Base-by-base conservation (phyloP, 2,113 vertebrate species). In the Bubo scandiacus region DNA sequence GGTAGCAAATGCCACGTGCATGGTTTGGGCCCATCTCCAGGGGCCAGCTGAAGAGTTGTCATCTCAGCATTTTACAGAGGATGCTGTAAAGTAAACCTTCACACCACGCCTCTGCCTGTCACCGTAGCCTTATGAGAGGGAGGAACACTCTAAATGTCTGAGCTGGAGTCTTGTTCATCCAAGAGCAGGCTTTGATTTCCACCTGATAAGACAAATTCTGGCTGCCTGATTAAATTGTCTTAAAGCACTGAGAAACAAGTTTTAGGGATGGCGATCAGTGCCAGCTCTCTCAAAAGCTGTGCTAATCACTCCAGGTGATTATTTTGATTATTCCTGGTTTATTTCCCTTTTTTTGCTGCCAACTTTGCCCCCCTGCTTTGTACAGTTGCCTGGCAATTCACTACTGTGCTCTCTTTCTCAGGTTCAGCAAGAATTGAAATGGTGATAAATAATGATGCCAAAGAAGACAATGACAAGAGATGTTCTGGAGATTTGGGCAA, bases 231-330 rank as follows among this genome's bases (percentile, higher is more conserved):
- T 42, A 38, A 75, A 68, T 27, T 38, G 6, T 22, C 42, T 78
- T 32, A 54, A 58, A 94, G 45, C 57, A 6, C 1, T 23, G 59
- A 66, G 65, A 73, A 58, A 25, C 7, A 11, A 34, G 32, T 42
- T 71, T 45, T 25, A 30, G 54, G 14, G 23, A 21, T 2, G 30
- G 14, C 1, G 7, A 80, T 25, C 0, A 0, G 29, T 4, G 3
- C 34, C 73, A n/a, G 42, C 40, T 43, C 81, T 81, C 66, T 79
- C 62, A n/a, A 79, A 65, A 67, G 57, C 62, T 21, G 3, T 77
- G 14, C 45, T 65, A 42, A 40, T 70, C 43, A 58, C 42, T 73
- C 45, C 32, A 38, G 77, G 25, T 30, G 29, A 88, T 91, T 81
- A 38, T 88, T 94, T 59, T 34, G 42, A 66, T 86, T 78, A 78